Conservation (phyloP, 2,113 vertebrate genomes). For the Nicator chloris region DNA sequence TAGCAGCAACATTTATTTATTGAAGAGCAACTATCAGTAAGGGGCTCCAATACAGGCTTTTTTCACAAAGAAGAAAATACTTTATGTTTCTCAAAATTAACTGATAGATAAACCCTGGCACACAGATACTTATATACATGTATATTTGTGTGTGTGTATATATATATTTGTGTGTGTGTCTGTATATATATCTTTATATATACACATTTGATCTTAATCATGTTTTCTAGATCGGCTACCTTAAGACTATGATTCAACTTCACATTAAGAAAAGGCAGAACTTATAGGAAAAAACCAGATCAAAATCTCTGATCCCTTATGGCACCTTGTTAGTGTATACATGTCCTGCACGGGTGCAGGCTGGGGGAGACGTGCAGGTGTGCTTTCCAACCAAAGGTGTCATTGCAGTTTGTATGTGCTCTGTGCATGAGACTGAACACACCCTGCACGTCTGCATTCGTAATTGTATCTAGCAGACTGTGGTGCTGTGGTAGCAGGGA, state of each 20-base stretch:
- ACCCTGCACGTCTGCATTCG: not conserved
- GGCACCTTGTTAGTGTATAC: not conserved
- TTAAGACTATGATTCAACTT: not conserved
- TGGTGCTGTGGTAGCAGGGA: not conserved
- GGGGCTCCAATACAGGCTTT: not conserved
- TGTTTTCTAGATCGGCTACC: not conserved
- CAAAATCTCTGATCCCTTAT: not conserved
- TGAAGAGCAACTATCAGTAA: not conserved
- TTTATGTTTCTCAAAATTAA: not conserved
- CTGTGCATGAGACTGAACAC: not conserved
- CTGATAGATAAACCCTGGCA: not conserved
- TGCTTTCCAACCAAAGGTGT: not conserved
- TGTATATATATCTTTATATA: not conserved
- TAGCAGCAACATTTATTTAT: not conserved
- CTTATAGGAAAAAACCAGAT: not conserved
- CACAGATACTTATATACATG: not conserved
- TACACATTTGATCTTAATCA: not conserved
- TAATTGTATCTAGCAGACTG: not conserved
- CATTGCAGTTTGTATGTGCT: not conserved
- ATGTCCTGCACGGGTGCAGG: not conserved
- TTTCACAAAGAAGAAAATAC: not conserved
- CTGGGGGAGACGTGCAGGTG: not conserved
- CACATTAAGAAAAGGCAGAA: not conserved
- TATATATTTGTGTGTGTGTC: not conserved
- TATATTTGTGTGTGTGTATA: accelerated